Evolutionary conservation across 2,797 vertebrate species (phyloP).

Genomic region (Lagorchestes hirsutus): DNA sequence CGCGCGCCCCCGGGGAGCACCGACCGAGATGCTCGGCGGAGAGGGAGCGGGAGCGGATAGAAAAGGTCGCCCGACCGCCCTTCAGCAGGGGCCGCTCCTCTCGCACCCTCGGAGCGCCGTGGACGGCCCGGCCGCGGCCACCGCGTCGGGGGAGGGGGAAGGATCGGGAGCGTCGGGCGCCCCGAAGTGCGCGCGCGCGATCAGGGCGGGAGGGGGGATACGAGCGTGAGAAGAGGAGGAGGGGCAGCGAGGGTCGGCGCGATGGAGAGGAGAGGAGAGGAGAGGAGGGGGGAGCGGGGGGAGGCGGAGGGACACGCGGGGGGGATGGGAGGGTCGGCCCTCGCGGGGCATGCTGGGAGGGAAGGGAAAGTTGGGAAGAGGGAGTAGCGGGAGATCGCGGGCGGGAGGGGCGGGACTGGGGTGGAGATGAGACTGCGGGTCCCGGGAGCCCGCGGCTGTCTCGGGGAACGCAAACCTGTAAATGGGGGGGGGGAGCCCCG

Average conservation of each 20-base stretch:
- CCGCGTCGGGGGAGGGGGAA: neutral
- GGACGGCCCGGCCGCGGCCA: slow-evolving; percentile 34
- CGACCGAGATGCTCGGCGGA: slow-evolving; percentile 61
- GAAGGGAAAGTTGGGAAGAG: neutral
- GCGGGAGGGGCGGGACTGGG: fast-evolving
- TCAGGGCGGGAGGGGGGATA: neutral
- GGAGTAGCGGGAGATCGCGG: fast-evolving
- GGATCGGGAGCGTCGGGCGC: slow-evolving; percentile 12
- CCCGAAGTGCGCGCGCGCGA: neutral
- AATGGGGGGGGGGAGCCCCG: neutral
- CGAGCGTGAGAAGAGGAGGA: slow-evolving; percentile 35
- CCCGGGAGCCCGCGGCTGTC: neutral
- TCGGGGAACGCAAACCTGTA: neutral
- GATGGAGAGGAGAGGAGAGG: neutral
- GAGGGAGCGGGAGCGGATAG: slow-evolving; percentile 66
- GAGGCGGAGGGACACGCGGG: fast-evolving
- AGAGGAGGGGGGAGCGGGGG: neutral
- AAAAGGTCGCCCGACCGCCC: slow-evolving; percentile 53
- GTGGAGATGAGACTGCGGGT: fast-evolving
- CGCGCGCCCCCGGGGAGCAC: slow-evolving; percentile 65
- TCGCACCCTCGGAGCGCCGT: slow-evolving; percentile 28
- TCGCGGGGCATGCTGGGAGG: slow-evolving; percentile 77
- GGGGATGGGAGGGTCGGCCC: neutral
- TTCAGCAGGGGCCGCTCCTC: slow-evolving; percentile 3
- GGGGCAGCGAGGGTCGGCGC: slow-evolving; percentile 37